Evolutionary conservation across 2,113 vertebrate genomes (phyloP).

Genomic region (Festucalex cinctus): DNA sequence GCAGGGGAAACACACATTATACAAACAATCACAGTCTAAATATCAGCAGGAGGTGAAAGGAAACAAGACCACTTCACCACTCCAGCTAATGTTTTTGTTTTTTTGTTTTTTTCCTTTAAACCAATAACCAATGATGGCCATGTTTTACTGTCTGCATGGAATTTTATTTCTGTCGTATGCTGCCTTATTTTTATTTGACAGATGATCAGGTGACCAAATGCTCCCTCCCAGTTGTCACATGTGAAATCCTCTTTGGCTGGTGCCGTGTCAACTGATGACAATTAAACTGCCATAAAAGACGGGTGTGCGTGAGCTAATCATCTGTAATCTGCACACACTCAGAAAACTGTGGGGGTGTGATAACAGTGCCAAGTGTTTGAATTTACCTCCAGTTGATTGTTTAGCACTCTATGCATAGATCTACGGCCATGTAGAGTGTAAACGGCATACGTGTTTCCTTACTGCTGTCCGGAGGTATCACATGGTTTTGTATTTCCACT

Average conservation of each 20-base stretch:
- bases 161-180: conserved; percentile 24
- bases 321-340: not conserved
- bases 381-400: conserved; percentile 22
- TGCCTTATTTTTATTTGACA: conserved; percentile 38
- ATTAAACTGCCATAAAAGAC: conserved; percentile 22
- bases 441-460: not conserved
- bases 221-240: conserved; percentile 15
- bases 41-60: conserved; percentile 2
- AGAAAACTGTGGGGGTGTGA: conserved; percentile 6
- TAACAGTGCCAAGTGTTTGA: conserved; percentile 47
- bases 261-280: conserved; percentile 42
- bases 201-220: conserved; percentile 50
- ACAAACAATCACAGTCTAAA: conserved; percentile 24
- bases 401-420: conserved; percentile 6
- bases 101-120: conserved; percentile 43
- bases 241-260: conserved; percentile 29
- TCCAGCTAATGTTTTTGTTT: not conserved
- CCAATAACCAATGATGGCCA: conserved; percentile 46
- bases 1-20: too few relatives aligned
- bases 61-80: not conserved
- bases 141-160: conserved; percentile 53
- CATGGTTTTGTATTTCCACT: not conserved
- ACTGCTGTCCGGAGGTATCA: conserved; percentile 7
- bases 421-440: conserved; percentile 3
- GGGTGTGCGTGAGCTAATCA: not conserved